These are phyloP conservation scores for Paelopatides confundens DNA, from an alignment of 53 echinoderm and acorn worm genomes.

Conservation along the genomic window DNA sequence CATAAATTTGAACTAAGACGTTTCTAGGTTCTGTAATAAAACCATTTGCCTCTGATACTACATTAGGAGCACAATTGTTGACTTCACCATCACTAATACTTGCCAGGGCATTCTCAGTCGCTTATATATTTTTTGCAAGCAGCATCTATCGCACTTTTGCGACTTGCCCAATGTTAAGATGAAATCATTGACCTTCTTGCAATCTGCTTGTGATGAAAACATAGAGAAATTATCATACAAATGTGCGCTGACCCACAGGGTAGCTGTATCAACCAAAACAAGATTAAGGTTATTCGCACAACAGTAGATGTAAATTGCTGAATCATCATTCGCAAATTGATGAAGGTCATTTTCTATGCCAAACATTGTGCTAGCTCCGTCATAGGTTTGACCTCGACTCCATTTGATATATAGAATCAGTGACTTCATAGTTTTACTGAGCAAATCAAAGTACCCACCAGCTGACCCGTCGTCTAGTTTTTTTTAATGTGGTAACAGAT, in stretches of 20 bases:
- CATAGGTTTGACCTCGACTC: constrained; percentile 1
- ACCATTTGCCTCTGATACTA: background rate
- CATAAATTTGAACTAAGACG: constrained; percentile 17
- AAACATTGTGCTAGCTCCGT: constrained; percentile 12
- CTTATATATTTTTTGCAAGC: background rate
- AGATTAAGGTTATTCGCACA: constrained; percentile 7
- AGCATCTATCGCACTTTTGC: constrained; percentile 17
- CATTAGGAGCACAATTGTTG: background rate
- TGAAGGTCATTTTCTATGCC: background rate
- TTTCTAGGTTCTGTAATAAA: background rate
- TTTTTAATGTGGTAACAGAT: background rate
- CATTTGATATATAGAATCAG: too few relatives aligned
- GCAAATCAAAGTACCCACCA: background rate
- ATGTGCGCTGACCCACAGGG: background rate
- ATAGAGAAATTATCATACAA: background rate
- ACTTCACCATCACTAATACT: background rate
- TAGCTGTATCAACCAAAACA: constrained; percentile 9
- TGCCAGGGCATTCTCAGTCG: constrained; percentile 1
- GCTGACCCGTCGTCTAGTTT: background rate
- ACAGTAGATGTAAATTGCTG: background rate
- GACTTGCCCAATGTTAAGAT: background rate
- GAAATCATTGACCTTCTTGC: constrained; percentile 1
- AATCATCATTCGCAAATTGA: background rate
- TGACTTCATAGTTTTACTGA: too few relatives aligned
- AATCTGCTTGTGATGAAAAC: background rate